A percentile compares a stretch with the other conserved stretches of the same genome.
phyloP scores from a whole-genome alignment of 2,113 vertebrate genomes.

The Ceratotherium simum region DNA sequence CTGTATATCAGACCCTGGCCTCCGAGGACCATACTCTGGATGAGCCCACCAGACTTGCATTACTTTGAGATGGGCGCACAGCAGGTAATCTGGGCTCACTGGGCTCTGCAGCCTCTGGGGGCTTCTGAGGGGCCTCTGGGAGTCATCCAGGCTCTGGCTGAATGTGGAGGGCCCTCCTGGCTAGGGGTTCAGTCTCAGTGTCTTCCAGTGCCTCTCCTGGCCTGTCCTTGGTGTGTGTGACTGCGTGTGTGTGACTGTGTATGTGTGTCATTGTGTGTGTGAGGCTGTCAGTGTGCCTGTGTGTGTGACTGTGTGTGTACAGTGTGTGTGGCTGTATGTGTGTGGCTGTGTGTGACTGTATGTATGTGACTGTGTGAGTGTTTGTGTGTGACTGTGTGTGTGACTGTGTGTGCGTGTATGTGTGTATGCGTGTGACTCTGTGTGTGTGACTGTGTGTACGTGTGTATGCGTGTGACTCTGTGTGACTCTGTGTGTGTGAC shows the following conservation, averaged over 20 bases:
- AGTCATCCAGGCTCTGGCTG: background rate
- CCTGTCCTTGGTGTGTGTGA: background rate
- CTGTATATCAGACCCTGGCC: accelerated
- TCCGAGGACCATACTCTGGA: accelerated
- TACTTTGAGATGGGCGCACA: background rate
- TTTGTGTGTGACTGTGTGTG: too few species aligned
- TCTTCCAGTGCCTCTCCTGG: background rate
- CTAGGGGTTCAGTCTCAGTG: background rate
- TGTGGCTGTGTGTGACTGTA: background rate
- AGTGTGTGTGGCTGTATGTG: background rate
- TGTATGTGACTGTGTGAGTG: background rate
- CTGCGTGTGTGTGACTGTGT: background rate
- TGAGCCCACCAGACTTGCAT: accelerated
- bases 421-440: too few species aligned
- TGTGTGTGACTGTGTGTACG: background rate
- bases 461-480: background rate
- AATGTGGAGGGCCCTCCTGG: background rate
- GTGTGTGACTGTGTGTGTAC: background rate
- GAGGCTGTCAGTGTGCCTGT: background rate
- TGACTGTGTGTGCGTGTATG: background rate
- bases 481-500: too few species aligned
- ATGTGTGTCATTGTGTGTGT: background rate
- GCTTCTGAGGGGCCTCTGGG: background rate
- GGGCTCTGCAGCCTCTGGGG: background rate
- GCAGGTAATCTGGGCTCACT: background rate